Evolutionary conservation across 2,113 vertebrate species (phyloP).

Genomic region (Caretta caretta): DNA sequence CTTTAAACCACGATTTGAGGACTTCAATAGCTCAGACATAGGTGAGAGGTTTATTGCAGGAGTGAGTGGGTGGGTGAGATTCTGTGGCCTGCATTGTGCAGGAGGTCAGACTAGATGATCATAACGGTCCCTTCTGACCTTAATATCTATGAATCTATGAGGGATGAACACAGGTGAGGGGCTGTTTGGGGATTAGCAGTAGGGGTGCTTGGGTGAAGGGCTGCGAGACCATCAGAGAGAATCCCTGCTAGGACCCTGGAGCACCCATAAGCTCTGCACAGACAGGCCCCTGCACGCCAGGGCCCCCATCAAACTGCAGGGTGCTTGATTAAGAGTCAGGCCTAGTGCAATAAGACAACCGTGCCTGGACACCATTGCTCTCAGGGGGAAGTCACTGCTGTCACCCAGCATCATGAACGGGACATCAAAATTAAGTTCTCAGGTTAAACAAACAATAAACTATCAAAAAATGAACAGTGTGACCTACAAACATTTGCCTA

Average conservation of each 20-base stretch:
- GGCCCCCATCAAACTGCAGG: not conserved
- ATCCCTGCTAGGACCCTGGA: accelerated
- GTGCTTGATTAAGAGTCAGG: not conserved
- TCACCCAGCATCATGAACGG: accelerated
- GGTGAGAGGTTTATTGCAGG: too few species aligned
- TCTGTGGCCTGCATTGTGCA: too few species aligned
- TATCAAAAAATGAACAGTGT: not conserved
- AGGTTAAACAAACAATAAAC: not conserved
- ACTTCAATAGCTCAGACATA: too few species aligned
- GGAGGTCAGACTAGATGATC: too few species aligned
- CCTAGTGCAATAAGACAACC: not conserved
- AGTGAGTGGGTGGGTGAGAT: too few species aligned
- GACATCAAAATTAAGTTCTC: accelerated
- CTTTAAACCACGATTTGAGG: too few species aligned
- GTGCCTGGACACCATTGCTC: accelerated
- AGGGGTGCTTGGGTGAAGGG: not conserved
- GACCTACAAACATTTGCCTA: slow-evolving; percentile 55
- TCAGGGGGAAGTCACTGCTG: accelerated
- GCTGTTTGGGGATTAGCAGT: not conserved
- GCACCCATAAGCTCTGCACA: not conserved
- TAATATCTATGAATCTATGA: too few species aligned
- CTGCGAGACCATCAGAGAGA: not conserved
- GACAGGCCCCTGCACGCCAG: not conserved
- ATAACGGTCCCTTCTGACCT: too few species aligned
- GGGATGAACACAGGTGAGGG: not conserved